Evolutionary conservation across 2,888 invertebrate species (phyloP), one percentile per base, ranked within the genome.

Genomic region (Minunthozetes semirufus): DNA sequence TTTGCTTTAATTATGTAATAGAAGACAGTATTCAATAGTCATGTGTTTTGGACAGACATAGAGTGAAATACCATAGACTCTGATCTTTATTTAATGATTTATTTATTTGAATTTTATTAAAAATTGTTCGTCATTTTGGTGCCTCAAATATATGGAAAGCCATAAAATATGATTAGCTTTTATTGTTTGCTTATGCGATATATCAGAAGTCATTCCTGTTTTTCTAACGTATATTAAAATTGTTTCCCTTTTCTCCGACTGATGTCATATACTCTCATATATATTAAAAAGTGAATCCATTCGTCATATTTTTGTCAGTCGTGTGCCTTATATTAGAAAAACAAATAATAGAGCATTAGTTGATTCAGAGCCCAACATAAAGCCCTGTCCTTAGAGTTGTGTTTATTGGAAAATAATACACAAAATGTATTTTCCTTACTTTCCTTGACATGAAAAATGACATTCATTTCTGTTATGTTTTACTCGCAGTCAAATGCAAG

Each of bases 361-460:
- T 50, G 19, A 19, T 50, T 50, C 11, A 50, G 50, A 50, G 50
- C n/a, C 50, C 5, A 50, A 50, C 11, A 42, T 50, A 59, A 59
- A 59, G 15, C 27, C 27, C 19, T 22, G 59, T 27, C 59, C 19
- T 59, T 25, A 27, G 11, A 59, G 27, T 27, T 27, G 59, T 59
- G 27, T 59, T 59, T 59, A 59, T 59, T 59, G 19, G 6, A 33
- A 27, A 29, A 29, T 27, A 33, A n/a, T 33, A 29, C 22, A 56
- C 22, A 22, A 56, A 22, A 22, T 56, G 25, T 56, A 25, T 56
- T 5, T 33, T n/a, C n/a, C n/a, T n/a, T n/a, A n/a, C n/a, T 63
- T 63, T 68, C 68, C 68, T 42, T 68, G 68, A 68, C 68, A 68
- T 68, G 22, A 42, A 38, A 68, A 42, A 42, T 42, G 22, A 19